A percentile compares a stretch with the other conserved stretches of the same genome.
Evolutionary conservation across 2,888 invertebrate genomes (phyloP).

Genomic region (Eupithecia inturbata): DNA sequence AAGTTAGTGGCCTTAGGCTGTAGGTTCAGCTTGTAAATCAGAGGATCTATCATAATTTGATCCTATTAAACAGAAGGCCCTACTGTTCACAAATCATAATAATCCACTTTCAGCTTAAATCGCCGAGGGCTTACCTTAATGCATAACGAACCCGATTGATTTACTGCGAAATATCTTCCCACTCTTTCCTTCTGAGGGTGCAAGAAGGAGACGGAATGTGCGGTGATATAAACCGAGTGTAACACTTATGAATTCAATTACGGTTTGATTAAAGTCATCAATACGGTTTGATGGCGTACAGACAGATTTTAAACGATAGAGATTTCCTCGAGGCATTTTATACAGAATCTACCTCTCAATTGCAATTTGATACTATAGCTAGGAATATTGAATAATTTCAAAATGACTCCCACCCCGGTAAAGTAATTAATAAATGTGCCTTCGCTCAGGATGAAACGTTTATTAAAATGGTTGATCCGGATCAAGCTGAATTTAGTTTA

Average conservation of each 20-base stretch:
- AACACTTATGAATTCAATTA: slow-evolving; percentile 33
- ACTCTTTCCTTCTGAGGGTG: slow-evolving; percentile 16
- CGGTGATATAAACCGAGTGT: slow-evolving; percentile 31
- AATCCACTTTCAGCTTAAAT: slow-evolving; percentile 56
- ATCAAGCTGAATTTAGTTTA: neutral
- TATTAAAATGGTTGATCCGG: neutral
- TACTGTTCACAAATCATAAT: slow-evolving; percentile 62
- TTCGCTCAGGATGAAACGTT: neutral
- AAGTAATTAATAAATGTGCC: neutral
- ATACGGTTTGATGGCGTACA: slow-evolving; percentile 25
- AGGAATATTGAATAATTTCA: neutral
- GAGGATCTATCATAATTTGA: slow-evolving; percentile 29
- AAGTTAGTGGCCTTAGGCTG: neutral
- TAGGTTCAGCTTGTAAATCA: slow-evolving; percentile 16
- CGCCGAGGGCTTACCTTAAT: slow-evolving; percentile 55
- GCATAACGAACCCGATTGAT: slow-evolving; percentile 64
- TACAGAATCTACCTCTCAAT: slow-evolving; percentile 12
- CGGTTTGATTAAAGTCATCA: slow-evolving; percentile 35
- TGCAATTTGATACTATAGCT: slow-evolving; percentile 6
- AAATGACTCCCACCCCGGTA: neutral
- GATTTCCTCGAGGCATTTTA: slow-evolving; percentile 19
- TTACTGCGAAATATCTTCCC: slow-evolving; percentile 49
- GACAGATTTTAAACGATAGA: slow-evolving; percentile 22
- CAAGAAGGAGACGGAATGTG: slow-evolving; percentile 26
- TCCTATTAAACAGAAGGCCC: slow-evolving; percentile 46